Conservation (phyloP, 2,888 invertebrate species). For the Scaptomyza parva region DNA sequence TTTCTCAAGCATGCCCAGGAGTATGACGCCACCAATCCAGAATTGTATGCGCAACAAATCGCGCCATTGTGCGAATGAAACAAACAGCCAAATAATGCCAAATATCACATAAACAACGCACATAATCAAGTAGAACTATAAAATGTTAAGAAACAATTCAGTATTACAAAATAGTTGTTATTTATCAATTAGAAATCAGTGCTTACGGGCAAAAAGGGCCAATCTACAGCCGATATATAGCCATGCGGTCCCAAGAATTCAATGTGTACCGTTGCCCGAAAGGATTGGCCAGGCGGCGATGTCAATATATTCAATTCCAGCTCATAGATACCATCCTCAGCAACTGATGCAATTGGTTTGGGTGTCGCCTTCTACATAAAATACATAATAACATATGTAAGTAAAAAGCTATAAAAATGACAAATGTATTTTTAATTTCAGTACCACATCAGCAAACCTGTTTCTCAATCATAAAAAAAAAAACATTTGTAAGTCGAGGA, state of each 20-base stretch:
- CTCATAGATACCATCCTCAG: slow-evolving; percentile 90
- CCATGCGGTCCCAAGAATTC: slow-evolving; percentile 92
- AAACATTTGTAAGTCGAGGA: not conserved
- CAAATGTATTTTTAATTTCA: too few species aligned
- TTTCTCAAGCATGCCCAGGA: slow-evolving; percentile 94
- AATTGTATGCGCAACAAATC: slow-evolving; percentile 96
- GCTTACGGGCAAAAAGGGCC: slow-evolving; percentile 92
- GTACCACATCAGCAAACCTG: not conserved
- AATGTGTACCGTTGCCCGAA: slow-evolving; percentile 88
- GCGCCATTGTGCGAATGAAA: slow-evolving; percentile 94
- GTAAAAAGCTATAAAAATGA: not conserved
- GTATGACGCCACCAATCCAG: slow-evolving; percentile 97
- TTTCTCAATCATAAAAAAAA: not conserved
- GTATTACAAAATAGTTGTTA: not conserved
- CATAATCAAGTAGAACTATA: slow-evolving; percentile 97
- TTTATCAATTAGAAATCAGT: too few species aligned
- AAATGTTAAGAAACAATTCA: slow-evolving; percentile 28
- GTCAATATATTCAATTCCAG: slow-evolving; percentile 86
- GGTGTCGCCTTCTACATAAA: slow-evolving; percentile 72
- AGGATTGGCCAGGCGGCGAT: slow-evolving; percentile 83
- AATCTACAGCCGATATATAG: slow-evolving; percentile 94
- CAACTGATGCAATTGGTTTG: slow-evolving; percentile 87
- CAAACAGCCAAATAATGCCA: slow-evolving; percentile 92
- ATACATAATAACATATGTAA: not conserved
- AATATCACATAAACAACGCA: slow-evolving; percentile 94